Evolutionary conservation across 2,113 vertebrate species (phyloP).

Genomic region (Aphyosemion australe): DNA sequence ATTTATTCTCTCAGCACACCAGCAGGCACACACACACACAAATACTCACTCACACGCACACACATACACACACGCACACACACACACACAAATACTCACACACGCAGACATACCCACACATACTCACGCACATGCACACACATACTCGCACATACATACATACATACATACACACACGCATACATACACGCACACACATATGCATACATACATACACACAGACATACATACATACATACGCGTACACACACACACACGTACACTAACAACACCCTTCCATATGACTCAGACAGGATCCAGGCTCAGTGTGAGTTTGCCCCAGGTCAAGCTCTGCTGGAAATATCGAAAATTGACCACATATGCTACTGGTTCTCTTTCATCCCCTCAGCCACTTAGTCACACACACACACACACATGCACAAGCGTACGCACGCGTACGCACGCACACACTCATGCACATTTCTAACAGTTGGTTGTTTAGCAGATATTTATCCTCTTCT

Average conservation of each 20-base stretch:
- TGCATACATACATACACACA: no score
- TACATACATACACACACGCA: no score
- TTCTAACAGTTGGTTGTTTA: constrained; percentile 43
- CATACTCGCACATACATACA: no score
- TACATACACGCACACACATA: no score
- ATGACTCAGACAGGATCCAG: constrained; percentile 71
- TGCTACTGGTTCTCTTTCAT: constrained; percentile 68
- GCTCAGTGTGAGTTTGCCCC: constrained; percentile 63
- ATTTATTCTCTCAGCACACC: constrained; percentile 39
- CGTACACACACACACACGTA: not conserved
- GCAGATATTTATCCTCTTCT: constrained; percentile 28
- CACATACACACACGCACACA: no score
- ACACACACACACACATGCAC: no score
- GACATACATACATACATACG: no score
- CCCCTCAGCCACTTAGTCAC: constrained; percentile 34
- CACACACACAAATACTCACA: no score
- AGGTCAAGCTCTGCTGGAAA: constrained; percentile 69
- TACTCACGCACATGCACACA: no score
- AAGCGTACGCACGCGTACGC: not conserved
- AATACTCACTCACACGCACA: no score
- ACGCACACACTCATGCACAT: constrained; percentile 9
- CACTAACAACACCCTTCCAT: constrained; percentile 33
- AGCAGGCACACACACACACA: no score
- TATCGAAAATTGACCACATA: constrained; percentile 72
- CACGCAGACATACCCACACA: no score